Conservation (phyloP, 2,113 vertebrate species). For the Oplegnathus fasciatus region DNA sequence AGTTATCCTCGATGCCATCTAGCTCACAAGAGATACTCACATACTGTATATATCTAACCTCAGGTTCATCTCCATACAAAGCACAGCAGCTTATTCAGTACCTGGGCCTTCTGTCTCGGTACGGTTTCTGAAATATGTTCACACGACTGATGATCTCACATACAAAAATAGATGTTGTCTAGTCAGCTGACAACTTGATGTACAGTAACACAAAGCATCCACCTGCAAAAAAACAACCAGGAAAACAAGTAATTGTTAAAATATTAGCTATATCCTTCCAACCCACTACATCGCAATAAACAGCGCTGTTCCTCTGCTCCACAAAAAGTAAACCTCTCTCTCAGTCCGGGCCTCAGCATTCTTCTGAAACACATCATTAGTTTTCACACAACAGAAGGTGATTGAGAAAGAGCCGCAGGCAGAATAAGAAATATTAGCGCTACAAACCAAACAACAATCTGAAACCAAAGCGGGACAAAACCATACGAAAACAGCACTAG, state of each 20-base stretch:
- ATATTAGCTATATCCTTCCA: conserved; percentile 79
- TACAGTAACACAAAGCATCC: conserved; percentile 82
- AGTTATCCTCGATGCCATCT: conserved; percentile 44
- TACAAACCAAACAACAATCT: conserved; percentile 72
- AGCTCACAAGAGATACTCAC: conserved; percentile 62
- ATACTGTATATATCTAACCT: conserved; percentile 60
- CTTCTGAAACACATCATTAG: conserved; percentile 57
- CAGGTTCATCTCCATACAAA: conserved; percentile 64
- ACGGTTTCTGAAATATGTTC: conserved; percentile 74
- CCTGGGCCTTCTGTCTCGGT: conserved; percentile 62
- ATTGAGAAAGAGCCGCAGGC: conserved; percentile 72
- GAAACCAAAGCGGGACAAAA: conserved; percentile 78
- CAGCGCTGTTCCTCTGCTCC: conserved; percentile 53
- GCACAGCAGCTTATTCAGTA: conserved; percentile 71
- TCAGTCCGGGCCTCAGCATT: conserved; percentile 41
- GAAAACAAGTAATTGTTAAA: conserved; percentile 74
- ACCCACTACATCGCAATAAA: conserved; percentile 43
- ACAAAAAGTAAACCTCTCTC: conserved; percentile 46
- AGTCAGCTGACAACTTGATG: conserved; percentile 83
- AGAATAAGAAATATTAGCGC: conserved; percentile 71
- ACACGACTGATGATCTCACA: conserved; percentile 82
- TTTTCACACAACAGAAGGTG: conserved; percentile 67
- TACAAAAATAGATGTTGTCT: conserved; percentile 86
- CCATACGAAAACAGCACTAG: conserved; percentile 76
- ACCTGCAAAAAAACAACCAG: conserved; percentile 75